These are phyloP conservation scores for Macaca mulatta DNA, from an alignment of 2,113 vertebrate genomes.

Conservation along the genomic window DNA sequence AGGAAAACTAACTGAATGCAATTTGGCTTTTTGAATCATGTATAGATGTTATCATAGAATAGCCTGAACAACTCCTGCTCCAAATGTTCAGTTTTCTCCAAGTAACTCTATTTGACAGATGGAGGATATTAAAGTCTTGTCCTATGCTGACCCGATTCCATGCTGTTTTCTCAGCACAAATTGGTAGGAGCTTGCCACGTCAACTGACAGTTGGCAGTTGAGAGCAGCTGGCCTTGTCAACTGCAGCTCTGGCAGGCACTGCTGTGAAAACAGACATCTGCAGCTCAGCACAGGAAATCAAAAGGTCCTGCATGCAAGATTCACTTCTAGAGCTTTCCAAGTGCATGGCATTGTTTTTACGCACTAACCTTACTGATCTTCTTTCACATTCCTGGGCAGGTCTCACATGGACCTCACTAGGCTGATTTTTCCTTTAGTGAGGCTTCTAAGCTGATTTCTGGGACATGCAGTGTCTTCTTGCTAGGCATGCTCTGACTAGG, in stretches of 20 bases:
- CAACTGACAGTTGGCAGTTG: conserved; percentile 22
- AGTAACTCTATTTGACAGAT: conserved; percentile 52
- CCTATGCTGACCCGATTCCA: conserved; percentile 45
- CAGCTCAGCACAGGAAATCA: not conserved
- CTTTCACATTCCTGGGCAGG: conserved; percentile 80
- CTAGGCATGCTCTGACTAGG: conserved; percentile 84
- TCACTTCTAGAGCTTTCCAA: conserved; percentile 70
- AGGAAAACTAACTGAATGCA: not conserved
- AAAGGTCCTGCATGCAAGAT: conserved; percentile 56
- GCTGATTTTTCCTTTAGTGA: conserved; percentile 79
- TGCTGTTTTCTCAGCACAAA: conserved; percentile 45
- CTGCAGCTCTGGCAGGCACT: not conserved
- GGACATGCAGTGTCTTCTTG: conserved; percentile 83
- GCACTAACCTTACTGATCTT: conserved; percentile 83
- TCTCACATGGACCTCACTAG: conserved; percentile 65
- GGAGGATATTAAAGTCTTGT: conserved; percentile 56
- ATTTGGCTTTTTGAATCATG: not conserved
- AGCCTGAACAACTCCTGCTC: not conserved
- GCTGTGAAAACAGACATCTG: conserved; percentile 11
- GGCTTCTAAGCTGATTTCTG: conserved; percentile 84
- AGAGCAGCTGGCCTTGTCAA: conserved; percentile 27
- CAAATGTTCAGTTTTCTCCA: not conserved
- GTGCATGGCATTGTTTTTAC: conserved; percentile 79
- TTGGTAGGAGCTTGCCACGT: conserved; percentile 7
- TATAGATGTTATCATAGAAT: not conserved